Evolutionary conservation across 1,140 invertebrate genomes (phyloP).

Genomic region (Tetramorium parvispinum): DNA sequence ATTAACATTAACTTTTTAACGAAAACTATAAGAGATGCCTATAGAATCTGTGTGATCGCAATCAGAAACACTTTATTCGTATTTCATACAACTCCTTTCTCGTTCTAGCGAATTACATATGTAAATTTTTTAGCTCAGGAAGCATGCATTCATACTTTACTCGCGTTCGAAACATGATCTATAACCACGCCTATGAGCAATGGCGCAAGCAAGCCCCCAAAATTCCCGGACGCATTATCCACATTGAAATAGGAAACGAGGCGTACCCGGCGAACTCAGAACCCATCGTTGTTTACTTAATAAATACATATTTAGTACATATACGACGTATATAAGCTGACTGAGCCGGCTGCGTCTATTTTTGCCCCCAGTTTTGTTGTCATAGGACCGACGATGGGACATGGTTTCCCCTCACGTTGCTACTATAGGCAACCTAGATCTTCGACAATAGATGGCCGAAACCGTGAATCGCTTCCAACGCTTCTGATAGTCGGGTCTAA

Average conservation of each 20-base stretch:
- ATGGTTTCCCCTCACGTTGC: constrained; percentile 71
- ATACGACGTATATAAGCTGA: constrained; percentile 77
- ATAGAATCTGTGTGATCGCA: not conserved
- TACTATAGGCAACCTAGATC: constrained; percentile 28
- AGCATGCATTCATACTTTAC: constrained; percentile 16
- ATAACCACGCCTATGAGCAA: constrained; percentile 15
- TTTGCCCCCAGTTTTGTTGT: constrained; percentile 82
- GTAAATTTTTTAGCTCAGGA: constrained; percentile 24
- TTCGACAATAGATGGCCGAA: constrained; percentile 64
- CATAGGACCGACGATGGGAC: constrained; percentile 82
- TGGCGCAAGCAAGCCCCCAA: constrained; percentile 60
- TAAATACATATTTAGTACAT: constrained; percentile 85
- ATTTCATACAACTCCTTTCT: not conserved
- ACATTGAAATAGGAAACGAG: constrained; percentile 72
- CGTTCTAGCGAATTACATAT: not conserved
- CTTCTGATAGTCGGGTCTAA: constrained; percentile 46
- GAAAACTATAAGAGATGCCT: not conserved
- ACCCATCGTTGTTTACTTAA: constrained; percentile 83
- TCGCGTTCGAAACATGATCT: constrained; percentile 26
- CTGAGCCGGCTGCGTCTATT: constrained; percentile 82
- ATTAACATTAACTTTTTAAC: not conserved
- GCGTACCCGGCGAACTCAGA: constrained; percentile 72
- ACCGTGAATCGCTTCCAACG: constrained; percentile 56
- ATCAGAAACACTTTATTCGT: not conserved
- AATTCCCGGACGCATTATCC: constrained; percentile 62